A percentile compares a stretch with the other conserved stretches of the same genome.
Conservation (phyloP, 2,888 invertebrate species). For the Drosophila affinis region DNA sequence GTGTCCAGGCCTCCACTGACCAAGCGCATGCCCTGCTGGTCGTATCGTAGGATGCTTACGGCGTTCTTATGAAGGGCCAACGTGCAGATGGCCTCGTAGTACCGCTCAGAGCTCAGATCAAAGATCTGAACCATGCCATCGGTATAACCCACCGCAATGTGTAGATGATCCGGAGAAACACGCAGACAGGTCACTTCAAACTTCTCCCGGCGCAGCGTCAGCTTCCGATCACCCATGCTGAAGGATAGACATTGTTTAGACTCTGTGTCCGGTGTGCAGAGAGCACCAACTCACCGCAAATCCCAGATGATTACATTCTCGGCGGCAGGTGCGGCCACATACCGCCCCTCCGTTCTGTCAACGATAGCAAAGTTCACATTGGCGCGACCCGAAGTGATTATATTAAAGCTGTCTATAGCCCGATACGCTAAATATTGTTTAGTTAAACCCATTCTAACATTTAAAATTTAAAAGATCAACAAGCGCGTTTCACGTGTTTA, state of each 20-base stretch:
- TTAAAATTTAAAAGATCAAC: constrained; percentile 36
- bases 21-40: constrained; percentile 91
- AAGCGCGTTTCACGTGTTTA: constrained; percentile 61
- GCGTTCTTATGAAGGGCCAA: constrained; percentile 92
- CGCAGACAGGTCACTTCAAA: constrained; percentile 91
- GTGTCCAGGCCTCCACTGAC: constrained; percentile 96
- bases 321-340: constrained; percentile 95
- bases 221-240: constrained; percentile 86
- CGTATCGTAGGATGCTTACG: constrained; percentile 92
- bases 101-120: constrained; percentile 88
- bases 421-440: constrained; percentile 97
- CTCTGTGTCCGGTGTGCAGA: too few species aligned
- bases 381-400: constrained; percentile 91
- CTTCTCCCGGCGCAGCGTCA: constrained; percentile 92
- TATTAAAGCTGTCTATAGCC: constrained; percentile 93
- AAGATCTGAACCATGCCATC: constrained; percentile 95
- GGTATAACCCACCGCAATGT: constrained; percentile 95
- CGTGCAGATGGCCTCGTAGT: constrained; percentile 86
- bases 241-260: constrained; percentile 14
- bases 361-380: constrained; percentile 92
- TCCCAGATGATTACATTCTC: constrained; percentile 98
- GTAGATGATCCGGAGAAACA: constrained; percentile 89
- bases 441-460: constrained; percentile 90
- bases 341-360: constrained; percentile 91
- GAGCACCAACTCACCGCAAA: constrained; percentile 87